Evolutionary conservation across 2,113 vertebrate genomes (phyloP).

Genomic region (Oenanthe oenanthe): DNA sequence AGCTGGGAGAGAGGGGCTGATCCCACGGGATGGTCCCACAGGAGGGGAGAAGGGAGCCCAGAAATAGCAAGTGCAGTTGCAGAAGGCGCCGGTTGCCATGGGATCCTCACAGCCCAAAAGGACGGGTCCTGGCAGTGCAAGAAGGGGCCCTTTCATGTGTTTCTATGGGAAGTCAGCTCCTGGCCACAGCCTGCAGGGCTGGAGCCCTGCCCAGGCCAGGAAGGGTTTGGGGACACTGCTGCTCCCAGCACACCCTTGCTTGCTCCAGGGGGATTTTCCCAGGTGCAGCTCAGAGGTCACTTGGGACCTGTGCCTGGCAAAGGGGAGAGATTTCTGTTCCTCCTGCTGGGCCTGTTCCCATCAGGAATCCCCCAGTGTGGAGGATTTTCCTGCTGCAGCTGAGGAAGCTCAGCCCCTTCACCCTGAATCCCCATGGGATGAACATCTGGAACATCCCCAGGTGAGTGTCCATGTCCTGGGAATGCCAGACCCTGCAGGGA

Average conservation of each 20-base stretch:
- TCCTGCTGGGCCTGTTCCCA: neutral
- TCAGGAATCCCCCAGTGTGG: accelerated
- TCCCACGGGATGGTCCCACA: neutral
- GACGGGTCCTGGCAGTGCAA: slow-evolving; percentile 32
- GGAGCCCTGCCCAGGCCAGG: slow-evolving; percentile 46
- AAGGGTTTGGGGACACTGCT: neutral
- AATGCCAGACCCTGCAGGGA: neutral
- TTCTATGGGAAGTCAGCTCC: slow-evolving; percentile 15
- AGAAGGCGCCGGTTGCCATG: slow-evolving; percentile 46
- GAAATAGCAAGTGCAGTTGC: neutral
- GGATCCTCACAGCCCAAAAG: slow-evolving; percentile 28
- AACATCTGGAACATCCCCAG: accelerated
- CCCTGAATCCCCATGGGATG: accelerated
- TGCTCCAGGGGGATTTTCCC: neutral
- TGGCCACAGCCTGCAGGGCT: neutral
- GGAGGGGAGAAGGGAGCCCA: neutral
- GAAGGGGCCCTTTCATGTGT: slow-evolving; percentile 42
- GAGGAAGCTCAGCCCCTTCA: accelerated
- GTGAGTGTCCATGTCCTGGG: accelerated
- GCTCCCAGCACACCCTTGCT: neutral
- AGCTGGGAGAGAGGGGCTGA: neutral
- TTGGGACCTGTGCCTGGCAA: accelerated
- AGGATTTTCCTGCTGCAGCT: neutral
- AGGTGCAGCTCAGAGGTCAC: accelerated
- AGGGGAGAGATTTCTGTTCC: neutral